A percentile compares a stretch with the other conserved stretches of the same genome.
Evolutionary conservation across 2,888 invertebrate species (phyloP).

Genomic region (Leuctra nigra): DNA sequence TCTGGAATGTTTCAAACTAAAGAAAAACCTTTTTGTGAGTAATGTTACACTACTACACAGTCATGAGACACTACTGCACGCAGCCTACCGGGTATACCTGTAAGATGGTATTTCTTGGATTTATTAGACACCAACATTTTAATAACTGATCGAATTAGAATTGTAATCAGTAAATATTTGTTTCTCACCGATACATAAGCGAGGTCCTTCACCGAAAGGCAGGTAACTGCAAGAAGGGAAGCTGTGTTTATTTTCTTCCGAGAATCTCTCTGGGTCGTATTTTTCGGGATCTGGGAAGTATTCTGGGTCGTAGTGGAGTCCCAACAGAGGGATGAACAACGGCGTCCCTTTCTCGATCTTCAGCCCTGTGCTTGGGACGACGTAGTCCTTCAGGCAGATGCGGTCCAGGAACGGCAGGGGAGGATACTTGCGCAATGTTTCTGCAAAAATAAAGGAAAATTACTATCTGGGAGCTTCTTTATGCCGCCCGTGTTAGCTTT

Average conservation of each 20-base stretch:
- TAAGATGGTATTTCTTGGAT: no score
- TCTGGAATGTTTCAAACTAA: no score
- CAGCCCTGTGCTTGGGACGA: constrained; percentile 31
- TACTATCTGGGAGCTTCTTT: no score
- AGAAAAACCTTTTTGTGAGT: no score
- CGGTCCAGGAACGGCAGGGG: constrained; percentile 34
- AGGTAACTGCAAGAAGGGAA: constrained; percentile 20
- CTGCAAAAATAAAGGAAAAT: constrained; percentile 29
- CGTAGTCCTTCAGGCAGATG: constrained; percentile 31
- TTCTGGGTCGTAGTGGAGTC: constrained; percentile 21
- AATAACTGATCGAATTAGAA: no score
- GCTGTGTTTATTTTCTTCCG: constrained; percentile 21
- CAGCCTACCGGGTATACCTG: no score
- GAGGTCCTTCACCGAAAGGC: constrained; percentile 28
- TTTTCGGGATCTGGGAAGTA: constrained; percentile 23
- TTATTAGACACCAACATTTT: no score
- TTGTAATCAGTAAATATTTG: neutral
- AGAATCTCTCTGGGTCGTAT: constrained; percentile 26
- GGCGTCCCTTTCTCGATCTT: constrained; percentile 21
- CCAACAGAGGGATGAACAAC: constrained; percentile 17
- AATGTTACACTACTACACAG: no score
- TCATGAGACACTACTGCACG: no score
- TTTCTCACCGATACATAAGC: constrained; percentile 26
- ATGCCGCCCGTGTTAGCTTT: no score
- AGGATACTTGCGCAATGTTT: constrained; percentile 36